Evolutionary conservation across 2,113 vertebrate genomes (phyloP), one percentile per base, ranked within the genome.

Genomic region (Pungitius pungitius): DNA sequence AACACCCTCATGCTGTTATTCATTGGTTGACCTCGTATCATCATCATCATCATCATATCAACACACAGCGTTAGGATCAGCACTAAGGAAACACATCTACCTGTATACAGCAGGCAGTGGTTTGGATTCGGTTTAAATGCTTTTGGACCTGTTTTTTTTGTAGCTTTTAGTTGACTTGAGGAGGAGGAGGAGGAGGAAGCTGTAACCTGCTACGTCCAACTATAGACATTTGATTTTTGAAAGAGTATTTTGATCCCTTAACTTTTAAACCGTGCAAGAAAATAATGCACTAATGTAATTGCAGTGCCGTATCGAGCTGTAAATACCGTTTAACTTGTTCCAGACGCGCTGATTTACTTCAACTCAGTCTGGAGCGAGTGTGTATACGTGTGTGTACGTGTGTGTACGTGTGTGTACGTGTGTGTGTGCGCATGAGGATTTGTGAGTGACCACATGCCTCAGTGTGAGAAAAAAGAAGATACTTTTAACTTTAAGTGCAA

Each of bases 101-200:
- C 30, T 30, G 30, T 57, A 78, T 77, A 75, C 22, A 76, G 12
- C 71, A 67, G 62, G 30, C 26, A 54, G 24, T 57, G 1, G 1
- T 73, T 66, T 73, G 64, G 68, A 78, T 69, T 79, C 56, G 59
- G 49, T 85, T 81, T 83, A 67, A 74, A 80, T 86, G 45, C 33
- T 51, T 26, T 83, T 83, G 83, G 78, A 66, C 60, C 14, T 37
- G 49, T 72, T 68, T 74, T 80, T 81, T 9, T 57, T 5, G 22
- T 30, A 49, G 68, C 74, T 69, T 76, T 63, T 56, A 69, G 60
- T 47, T 60, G 56, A 69, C 12, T 63, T 22, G 24, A 5, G 30
- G 5, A 30, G 30, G 30, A 35, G 33, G 33, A 35, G 33, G 33
- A 60, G 52, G 52, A 26, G 75, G 65, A 59, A 58, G 47, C 45